A percentile compares a stretch with the other conserved stretches of the same genome.
Evolutionary conservation across 2,113 vertebrate genomes (phyloP).

Genomic region (Peucedramus taeniatus): DNA sequence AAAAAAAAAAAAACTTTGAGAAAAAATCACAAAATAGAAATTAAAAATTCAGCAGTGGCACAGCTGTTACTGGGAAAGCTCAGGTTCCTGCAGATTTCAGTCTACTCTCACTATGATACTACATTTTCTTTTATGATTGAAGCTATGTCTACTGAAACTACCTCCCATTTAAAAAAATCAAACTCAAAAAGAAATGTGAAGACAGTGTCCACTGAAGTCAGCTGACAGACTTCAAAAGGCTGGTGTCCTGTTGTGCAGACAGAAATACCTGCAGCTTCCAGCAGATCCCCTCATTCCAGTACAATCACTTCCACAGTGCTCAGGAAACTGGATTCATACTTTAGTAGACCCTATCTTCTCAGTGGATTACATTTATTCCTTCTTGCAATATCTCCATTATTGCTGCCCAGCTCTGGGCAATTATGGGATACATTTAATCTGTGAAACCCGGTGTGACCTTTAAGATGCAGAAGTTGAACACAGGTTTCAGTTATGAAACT

Average conservation of each 20-base stretch:
- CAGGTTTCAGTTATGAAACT: background rate
- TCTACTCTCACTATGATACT: background rate
- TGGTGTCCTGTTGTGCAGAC: background rate
- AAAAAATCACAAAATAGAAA: background rate
- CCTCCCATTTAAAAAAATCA: background rate
- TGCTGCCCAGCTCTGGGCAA: background rate
- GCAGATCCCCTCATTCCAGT: background rate
- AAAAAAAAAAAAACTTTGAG: background rate
- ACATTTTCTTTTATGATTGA: background rate
- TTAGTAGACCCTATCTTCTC: background rate
- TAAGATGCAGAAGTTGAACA: background rate
- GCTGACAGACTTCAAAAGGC: background rate
- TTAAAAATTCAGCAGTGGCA: background rate
- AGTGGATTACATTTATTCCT: background rate
- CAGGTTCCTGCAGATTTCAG: background rate
- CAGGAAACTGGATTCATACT: background rate
- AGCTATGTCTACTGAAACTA: background rate
- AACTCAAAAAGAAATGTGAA: background rate
- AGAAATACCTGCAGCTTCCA: background rate
- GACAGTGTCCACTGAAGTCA: background rate
- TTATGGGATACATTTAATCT: background rate
- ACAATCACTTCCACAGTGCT: background rate
- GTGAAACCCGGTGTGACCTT: background rate
- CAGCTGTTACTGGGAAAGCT: background rate
- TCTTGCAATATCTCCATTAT: background rate